Evolutionary conservation across 2,113 vertebrate species (phyloP), one percentile per base, ranked within the genome.

Genomic region (Ammodytes marinus): DNA sequence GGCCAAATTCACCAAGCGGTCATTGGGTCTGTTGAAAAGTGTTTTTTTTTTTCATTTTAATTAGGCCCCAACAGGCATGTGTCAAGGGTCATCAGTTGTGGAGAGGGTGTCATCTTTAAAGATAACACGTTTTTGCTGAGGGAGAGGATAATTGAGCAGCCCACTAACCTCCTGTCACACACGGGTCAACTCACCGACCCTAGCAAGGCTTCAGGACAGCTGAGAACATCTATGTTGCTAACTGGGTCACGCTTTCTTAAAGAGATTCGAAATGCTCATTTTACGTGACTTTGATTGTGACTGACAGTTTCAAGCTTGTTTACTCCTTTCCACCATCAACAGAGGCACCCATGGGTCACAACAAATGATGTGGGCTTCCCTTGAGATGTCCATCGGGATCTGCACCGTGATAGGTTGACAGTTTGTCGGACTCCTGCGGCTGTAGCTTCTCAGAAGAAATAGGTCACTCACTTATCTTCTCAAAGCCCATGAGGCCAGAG

Each of bases 271-370:
- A 84, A 84, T 70, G 15, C 75, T 75, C 81, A 50, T 82, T 69
- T 88, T 84, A 79, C 77, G 70, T 49, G 43, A 78, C 76, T 84
- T 78, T 89, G 74, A 86, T 84, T 81, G 68, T 73, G 49, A 74
- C 71, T 61, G 86, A 83, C 79, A 61, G 77, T 74, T 85, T 87
- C 43, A 83, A 80, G 74, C 65, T 67, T 76, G 71, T 88, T 90
- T 74, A 69, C 55, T 4, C 40, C 39, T 82, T 71, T 59, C 42
- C 14, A 52, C 39, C 55, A 57, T 40, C 8, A 19, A 68, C 80
- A 71, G 19, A 75, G 71, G 59, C 14, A 4, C 14, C 50, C 42
- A 17, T 53, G 79, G 81, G 75, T 77, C 78, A 27, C 54, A 79
- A 52, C 61, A 35, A 69, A 83, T 68, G 58, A 55, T 63, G 42